Conservation (phyloP, 2,888 invertebrate species). For the Rotaria macrura region DNA sequence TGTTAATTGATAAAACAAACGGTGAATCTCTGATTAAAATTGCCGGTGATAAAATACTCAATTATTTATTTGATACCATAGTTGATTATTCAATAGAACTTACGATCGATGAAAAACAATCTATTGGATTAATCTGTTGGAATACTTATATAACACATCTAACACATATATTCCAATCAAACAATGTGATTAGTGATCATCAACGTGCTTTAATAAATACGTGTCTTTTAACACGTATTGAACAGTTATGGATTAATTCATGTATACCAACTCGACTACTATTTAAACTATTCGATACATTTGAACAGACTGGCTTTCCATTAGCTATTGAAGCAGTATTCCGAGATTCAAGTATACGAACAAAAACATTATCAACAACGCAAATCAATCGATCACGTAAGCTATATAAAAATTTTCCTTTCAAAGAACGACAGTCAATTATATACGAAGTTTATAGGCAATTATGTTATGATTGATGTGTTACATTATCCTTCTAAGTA, state of each 20-base stretch:
- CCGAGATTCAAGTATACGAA: background rate
- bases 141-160: background rate
- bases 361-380: background rate
- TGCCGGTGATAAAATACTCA: background rate
- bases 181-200: background rate
- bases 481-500: no score
- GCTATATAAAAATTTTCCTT: background rate
- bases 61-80: background rate
- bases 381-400: background rate
- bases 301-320: background rate
- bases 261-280: background rate
- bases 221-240: background rate
- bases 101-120: background rate
- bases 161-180: background rate
- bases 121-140: background rate
- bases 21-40: background rate
- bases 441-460: no score
- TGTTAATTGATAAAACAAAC: background rate
- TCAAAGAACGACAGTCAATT: no score
- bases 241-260: background rate
- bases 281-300: background rate
- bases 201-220: background rate
- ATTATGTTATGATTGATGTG: no score
- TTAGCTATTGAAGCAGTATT: background rate
- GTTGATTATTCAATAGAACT: background rate